A percentile compares a stretch with the other conserved stretches of the same genome.
These are phyloP conservation scores for Drosophila demipolita DNA, from an alignment of 2,888 invertebrate genomes.

Conservation along the genomic window DNA sequence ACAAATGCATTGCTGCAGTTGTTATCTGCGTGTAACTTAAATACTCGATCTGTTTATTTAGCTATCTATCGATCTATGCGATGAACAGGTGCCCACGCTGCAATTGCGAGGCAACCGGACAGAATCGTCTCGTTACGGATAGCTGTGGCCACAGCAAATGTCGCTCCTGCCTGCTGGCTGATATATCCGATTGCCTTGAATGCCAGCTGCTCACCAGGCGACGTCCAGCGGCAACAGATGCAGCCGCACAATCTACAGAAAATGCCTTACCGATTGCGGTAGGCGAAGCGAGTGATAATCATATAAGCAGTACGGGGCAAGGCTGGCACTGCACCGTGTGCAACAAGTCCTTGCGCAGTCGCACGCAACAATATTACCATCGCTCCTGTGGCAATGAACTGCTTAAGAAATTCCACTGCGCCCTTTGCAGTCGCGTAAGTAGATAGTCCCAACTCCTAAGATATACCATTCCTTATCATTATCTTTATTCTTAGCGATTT, in stretches of 20 bases:
- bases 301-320: slow-evolving; percentile 47
- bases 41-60: not conserved
- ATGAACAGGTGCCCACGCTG: slow-evolving; percentile 67
- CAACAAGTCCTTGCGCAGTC: slow-evolving; percentile 88
- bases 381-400: slow-evolving; percentile 87
- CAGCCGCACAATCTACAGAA: not conserved
- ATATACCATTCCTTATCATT: not conserved
- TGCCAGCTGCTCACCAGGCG: slow-evolving; percentile 45
- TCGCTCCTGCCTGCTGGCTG: slow-evolving; percentile 89
- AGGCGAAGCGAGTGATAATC: slow-evolving; percentile 50
- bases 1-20: slow-evolving; percentile 24
- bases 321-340: slow-evolving; percentile 88
- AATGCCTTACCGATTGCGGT: not conserved
- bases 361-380: slow-evolving; percentile 89
- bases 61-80: not conserved
- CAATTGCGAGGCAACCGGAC: slow-evolving; percentile 84
- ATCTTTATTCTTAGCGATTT: slow-evolving; percentile 87
- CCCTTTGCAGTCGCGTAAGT: slow-evolving; percentile 81
- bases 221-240: not conserved
- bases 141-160: slow-evolving; percentile 92
- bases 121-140: slow-evolving; percentile 89
- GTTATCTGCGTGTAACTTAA: slow-evolving; percentile 8
- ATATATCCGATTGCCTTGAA: slow-evolving; percentile 88
- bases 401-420: slow-evolving; percentile 86
- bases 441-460: not conserved